Evolutionary conservation across 2,888 invertebrate genomes (phyloP).

Genomic region (Chrysodeixis includens): DNA sequence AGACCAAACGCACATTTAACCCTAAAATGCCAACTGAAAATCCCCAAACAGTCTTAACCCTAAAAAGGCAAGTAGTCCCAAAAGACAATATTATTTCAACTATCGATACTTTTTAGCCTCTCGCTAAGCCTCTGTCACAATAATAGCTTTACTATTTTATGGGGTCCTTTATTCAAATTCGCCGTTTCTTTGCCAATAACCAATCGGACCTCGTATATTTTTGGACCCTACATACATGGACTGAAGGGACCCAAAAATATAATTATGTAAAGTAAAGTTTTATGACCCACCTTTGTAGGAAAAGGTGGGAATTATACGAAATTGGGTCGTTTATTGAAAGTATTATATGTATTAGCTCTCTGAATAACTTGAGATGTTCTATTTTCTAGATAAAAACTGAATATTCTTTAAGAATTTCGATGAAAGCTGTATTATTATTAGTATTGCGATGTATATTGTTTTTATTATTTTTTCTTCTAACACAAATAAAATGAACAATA

Average conservation of each 20-base stretch:
- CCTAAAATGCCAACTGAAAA: background rate
- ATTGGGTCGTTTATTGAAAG: slow-evolving; percentile 40
- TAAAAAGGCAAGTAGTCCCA: slow-evolving; percentile 9
- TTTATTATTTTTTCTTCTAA: no score
- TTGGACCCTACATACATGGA: slow-evolving; percentile 70
- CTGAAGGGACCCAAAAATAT: slow-evolving; percentile 42
- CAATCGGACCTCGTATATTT: slow-evolving; percentile 74
- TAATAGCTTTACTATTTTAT: slow-evolving; percentile 87
- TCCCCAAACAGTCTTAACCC: slow-evolving; percentile 15
- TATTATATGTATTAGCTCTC: slow-evolving; percentile 28
- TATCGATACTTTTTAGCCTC: slow-evolving; percentile 48
- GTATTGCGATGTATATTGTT: background rate
- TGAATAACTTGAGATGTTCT: background rate
- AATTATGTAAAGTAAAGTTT: slow-evolving; percentile 60
- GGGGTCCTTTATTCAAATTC: slow-evolving; percentile 87
- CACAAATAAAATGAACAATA: no score
- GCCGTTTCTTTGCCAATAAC: slow-evolving; percentile 81
- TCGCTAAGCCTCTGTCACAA: slow-evolving; percentile 72
- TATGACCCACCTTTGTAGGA: slow-evolving; percentile 49
- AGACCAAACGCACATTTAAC: background rate
- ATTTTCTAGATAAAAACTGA: background rate
- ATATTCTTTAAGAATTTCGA: background rate
- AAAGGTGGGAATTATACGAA: slow-evolving; percentile 55
- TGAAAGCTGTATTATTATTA: no score
- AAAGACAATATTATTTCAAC: slow-evolving; percentile 15